Percentiles rank a stretch among this genome's conserved stretches.
Evolutionary conservation across 1,140 invertebrate species (phyloP).

Genomic region (Drosophila tsacasi): DNA sequence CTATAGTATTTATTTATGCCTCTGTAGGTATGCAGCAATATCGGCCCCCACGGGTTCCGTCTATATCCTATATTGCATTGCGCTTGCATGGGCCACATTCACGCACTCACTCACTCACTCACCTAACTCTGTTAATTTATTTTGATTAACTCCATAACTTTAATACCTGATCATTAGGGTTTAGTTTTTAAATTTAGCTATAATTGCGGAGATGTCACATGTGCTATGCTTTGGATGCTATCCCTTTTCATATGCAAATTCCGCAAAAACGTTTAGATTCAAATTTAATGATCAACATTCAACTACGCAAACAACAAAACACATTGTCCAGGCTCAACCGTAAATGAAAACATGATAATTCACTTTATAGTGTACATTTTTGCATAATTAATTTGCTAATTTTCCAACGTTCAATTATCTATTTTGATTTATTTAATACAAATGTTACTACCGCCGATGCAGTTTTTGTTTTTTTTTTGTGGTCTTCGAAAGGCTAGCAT

Average conservation of each 20-base stretch:
- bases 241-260: slow-evolving; percentile 7
- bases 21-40: slow-evolving; percentile 49
- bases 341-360: slow-evolving; percentile 39
- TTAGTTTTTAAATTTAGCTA: slow-evolving; percentile 43
- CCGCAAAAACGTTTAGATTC: slow-evolving; percentile 32
- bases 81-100: slow-evolving; percentile 41
- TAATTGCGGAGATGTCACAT: slow-evolving; percentile 36
- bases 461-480: slow-evolving; percentile 11
- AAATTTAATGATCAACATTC: slow-evolving; percentile 60
- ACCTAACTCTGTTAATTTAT: slow-evolving; percentile 33
- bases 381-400: slow-evolving; percentile 53
- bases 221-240: slow-evolving; percentile 1
- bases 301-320: slow-evolving; percentile 61
- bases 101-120: slow-evolving; percentile 25
- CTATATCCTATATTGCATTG: slow-evolving; percentile 54
- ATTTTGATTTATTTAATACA: slow-evolving; percentile 39
- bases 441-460: slow-evolving; percentile 15
- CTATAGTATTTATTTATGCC: slow-evolving; percentile 42
- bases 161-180: slow-evolving; percentile 57
- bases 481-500: slow-evolving; percentile 27
- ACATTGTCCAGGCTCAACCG: slow-evolving; percentile 28
- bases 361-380: slow-evolving; percentile 27
- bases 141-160: slow-evolving; percentile 57
- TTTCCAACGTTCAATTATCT: slow-evolving; percentile 44
- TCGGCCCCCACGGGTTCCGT: slow-evolving; percentile 29